Conservation (phyloP, 2,113 vertebrate species). For the Malurus elegans region DNA sequence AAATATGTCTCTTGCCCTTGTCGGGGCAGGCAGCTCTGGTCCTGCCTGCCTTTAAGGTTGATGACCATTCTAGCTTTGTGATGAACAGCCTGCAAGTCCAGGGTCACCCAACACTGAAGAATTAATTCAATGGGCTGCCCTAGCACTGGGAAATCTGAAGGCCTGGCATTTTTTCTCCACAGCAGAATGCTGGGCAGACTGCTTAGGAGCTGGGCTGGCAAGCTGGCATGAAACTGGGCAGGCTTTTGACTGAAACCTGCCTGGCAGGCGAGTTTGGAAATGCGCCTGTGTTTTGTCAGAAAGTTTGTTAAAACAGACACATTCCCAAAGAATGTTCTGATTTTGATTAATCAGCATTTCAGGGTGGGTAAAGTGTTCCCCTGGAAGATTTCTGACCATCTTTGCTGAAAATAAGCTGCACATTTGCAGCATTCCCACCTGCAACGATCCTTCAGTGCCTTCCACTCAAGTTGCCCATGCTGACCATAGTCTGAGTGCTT, state of each 20-base stretch:
- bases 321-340: conserved; percentile 4
- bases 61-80: neutral
- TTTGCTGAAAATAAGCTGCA: neutral
- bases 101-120: neutral
- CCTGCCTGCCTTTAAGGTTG: neutral
- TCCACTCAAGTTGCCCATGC: neutral
- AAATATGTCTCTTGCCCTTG: neutral
- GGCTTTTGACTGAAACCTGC: conserved; percentile 36
- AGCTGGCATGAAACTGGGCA: neutral
- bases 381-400: neutral
- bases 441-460: neutral
- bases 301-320: conserved; percentile 20
- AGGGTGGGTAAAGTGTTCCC: neutral
- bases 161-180: neutral
- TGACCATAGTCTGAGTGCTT: neutral
- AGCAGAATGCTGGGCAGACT: neutral
- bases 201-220: neutral
- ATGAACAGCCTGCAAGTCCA: neutral
- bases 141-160: neutral
- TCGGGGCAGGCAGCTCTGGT: neutral
- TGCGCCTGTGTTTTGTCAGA: conserved; percentile 31
- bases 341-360: conserved; percentile 16
- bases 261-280: neutral
- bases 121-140: neutral
- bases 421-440: neutral